Evolutionary conservation across 2,113 vertebrate genomes (phyloP).

Genomic region (Engraulis encrasicolus): DNA sequence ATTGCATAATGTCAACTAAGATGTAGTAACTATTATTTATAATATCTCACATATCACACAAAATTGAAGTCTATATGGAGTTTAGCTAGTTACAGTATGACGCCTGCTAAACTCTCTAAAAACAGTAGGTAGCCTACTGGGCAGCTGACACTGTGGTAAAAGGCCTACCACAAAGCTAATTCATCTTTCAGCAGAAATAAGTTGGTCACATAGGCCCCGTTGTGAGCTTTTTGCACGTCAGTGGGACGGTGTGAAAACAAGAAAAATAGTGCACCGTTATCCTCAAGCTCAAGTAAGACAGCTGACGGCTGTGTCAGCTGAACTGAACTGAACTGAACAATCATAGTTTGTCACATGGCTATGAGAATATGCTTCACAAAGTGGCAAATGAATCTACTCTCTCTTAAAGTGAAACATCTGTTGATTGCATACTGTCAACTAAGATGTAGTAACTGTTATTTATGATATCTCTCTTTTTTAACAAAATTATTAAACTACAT

Average conservation of each 20-base stretch:
- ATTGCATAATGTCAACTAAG: background rate
- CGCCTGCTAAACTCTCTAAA: background rate
- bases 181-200: background rate
- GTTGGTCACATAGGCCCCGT: background rate
- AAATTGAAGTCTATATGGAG: too few relatives aligned
- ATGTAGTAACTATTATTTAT: background rate
- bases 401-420: background rate
- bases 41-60: too few relatives aligned
- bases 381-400: background rate
- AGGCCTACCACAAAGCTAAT: background rate
- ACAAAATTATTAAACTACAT: background rate
- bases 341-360: too few relatives aligned
- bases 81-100: background rate
- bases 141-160: background rate
- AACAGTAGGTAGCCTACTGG: background rate
- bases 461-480: too few relatives aligned
- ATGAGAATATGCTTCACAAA: background rate
- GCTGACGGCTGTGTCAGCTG: too few relatives aligned
- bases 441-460: background rate
- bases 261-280: too few relatives aligned
- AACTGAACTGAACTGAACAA: too few relatives aligned
- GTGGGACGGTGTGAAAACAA: background rate
- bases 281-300: too few relatives aligned
- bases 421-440: background rate
- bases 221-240: background rate